phyloP scores from a whole-genome alignment of 2,113 vertebrate species.

The Hyperopisus bebe region DNA sequence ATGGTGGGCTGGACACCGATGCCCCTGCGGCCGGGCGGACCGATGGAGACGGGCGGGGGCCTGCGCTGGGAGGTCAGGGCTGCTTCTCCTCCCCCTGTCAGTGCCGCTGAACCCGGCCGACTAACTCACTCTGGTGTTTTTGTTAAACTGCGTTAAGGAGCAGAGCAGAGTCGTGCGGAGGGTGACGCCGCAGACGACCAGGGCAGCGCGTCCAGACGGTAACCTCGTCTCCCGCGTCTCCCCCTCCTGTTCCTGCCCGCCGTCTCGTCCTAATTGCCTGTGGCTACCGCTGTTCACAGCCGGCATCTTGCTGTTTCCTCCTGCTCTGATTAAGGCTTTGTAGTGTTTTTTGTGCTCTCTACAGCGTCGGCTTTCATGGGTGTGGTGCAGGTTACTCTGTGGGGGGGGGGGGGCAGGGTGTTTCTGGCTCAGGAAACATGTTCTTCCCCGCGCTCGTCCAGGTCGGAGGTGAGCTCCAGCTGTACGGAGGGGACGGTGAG shows the following conservation, averaged over 20 bases:
- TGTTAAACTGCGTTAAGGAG: conserved; percentile 24
- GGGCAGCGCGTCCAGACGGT: conserved; percentile 47
- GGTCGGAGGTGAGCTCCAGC: conserved; percentile 60
- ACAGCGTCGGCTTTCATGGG: neutral
- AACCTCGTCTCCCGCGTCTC: neutral
- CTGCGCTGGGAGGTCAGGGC: conserved; percentile 24
- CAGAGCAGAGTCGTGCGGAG: conserved; percentile 32
- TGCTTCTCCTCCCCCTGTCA: neutral
- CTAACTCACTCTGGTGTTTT: neutral
- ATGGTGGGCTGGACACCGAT: conserved; percentile 41
- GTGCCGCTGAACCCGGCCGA: neutral
- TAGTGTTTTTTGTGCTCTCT: neutral
- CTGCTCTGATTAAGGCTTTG: neutral
- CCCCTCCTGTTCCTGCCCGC: neutral
- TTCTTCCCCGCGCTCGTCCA: conserved; percentile 13
- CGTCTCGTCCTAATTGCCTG: neutral
- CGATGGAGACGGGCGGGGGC: conserved; percentile 31
- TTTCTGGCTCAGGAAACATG: neutral
- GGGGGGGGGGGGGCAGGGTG: neutral
- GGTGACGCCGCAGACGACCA: conserved; percentile 23
- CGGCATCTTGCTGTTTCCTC: neutral
- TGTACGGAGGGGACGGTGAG: conserved; percentile 45
- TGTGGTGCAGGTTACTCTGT: neutral
- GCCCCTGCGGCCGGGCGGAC: conserved; percentile 6
- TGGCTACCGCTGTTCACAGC: neutral